Base-by-base conservation (phyloP, 1,140 invertebrate species). In the Achatina immaculata region DNA sequence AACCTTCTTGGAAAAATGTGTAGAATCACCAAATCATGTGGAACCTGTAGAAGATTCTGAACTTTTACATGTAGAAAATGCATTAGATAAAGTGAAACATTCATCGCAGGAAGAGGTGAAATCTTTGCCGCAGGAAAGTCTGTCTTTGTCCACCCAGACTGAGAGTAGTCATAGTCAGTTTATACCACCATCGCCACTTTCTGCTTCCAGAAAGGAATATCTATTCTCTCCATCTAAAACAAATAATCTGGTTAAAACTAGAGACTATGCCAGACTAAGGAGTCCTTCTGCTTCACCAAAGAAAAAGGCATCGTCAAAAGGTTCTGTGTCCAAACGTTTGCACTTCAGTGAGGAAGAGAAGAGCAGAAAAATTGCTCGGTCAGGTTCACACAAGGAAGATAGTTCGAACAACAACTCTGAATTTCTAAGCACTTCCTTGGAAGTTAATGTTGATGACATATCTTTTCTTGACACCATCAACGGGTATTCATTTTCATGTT, bases 191-290 rank as follows among this genome's bases (percentile, higher is more conserved):
- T 43, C 68, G 1, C 1, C 38, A 6, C 38, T 34, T 40, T 43
- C 36, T 40, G 42, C 24, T 45, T 1, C 40, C 2, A 42, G 9
- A 4, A 73, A 73, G 42, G 71, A 45, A 9, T 43, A 6, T 45
- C 28, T 72, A 11, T 72, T 73, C 34, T 76, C 74, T 58, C 74
- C 51, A 21, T 62, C 74, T 24, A 76, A 76, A 62, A 24, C 74
- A 4, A 76, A 42, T 24, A 76, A 76, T 40, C 74, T 76, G 1
- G 31, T 45, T 0, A 76, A 76, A 76, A 38, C 74, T 51, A 58
- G 74, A 58, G 74, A 76, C 55, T 76, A 76, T 76, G 45, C 55
- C 16, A 3, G 74, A 21, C 74, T 76, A 16, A 45, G 36, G 31
- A 76, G 74, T 38, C 74, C 74, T 4, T 43, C 74, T 21, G 19